Base-by-base conservation (phyloP, 2,113 vertebrate species). In the Phaethon lepturus region DNA sequence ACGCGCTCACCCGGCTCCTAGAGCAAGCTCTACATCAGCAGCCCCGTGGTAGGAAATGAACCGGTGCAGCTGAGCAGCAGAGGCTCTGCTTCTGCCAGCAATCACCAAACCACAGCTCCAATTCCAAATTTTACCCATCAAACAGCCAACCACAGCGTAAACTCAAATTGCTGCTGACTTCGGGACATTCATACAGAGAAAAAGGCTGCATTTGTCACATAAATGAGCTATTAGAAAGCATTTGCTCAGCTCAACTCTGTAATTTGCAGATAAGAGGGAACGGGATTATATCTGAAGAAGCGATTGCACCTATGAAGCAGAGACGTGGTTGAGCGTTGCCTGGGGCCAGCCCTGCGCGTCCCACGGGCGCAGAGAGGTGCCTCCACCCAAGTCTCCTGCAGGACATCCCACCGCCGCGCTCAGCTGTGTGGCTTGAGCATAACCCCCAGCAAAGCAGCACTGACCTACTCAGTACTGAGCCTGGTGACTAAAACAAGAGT, bases 261-360 rank as follows among this genome's bases (percentile, higher is more conserved):
- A 15, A 13, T n/a, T 31, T 49, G 42, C 40, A 71, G 42, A 20
- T 16, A 29, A 38, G 64, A 20, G 47, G 31, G 50, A 40, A 1
- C 2, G 76, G 62, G 33, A 13, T 10, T 47, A 0, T 17, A 19
- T 0, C 40, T 53, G 28, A 12, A 17, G 53, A 13, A 60, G 53
- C 1, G 0, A 42, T 0, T 35, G 35, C 7, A 20, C 20, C 59
- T 7, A 1, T 0, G 2, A 33, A 47, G 49, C 14, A 3, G 1
- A 28, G 63, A 23, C 1, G 0, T 2, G 1, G 1, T 3, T 12
- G 55, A 40, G 26, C 17, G 0, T 35, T 11, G 56, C 71, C 49
- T 14, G 84, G 26, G 59, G 77, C 31, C 59, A 22, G 73, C 5
- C 76, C 64, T 17, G 40, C 23, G 5, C 2, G 17, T 44, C 15